Evolutionary conservation across 1,140 invertebrate species (phyloP), one percentile per base, ranked within the genome.

Genomic region (Plodia interpunctella): DNA sequence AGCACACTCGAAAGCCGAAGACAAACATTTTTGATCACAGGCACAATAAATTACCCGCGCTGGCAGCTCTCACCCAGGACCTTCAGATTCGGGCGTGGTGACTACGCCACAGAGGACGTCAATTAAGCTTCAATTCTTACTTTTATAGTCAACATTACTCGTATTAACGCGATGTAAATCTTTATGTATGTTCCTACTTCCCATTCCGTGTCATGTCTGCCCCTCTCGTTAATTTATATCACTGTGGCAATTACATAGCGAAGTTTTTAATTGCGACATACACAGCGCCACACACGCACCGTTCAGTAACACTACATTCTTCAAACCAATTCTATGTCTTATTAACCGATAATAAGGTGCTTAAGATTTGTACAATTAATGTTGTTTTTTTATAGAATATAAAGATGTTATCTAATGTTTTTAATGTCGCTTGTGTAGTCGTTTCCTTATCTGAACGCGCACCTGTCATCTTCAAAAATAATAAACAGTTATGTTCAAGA

Each of bases 241-340:
- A 53, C 51, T 53, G 51, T 21, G 28, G 61, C 64, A 70, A 70
- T 63, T 73, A 62, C 57, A 62, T 57, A 49, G 54, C 62, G 57
- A 60, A 57, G 62, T 67, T 72, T 72, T 73, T 72, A 73, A 73
- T 73, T 73, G 68, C 70, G 59, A 70, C 67, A 69, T 51, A 51
- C 55, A 66, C 32, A n/a, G 60, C 62, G 57, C 59, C 61, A 72
- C 68, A 70, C 58, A 66, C 63, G 58, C 51, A 19, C 13, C 38
- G n/a, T 44, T 44, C 38, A 44, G 38, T 3, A 44, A 15, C 38
- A 3, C 5, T 2, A 44, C 38, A 15, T 15, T 44, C 38, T 44
- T 44, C 38, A 44, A 44, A 17, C 13, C 15, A 44, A 44, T 15
- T 44, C 15, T 44, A 44, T 44, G n/a, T 17, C 38, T 44, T 44